Evolutionary conservation across 2,888 invertebrate genomes (phyloP).

Genomic region (Dascillus cervinus): DNA sequence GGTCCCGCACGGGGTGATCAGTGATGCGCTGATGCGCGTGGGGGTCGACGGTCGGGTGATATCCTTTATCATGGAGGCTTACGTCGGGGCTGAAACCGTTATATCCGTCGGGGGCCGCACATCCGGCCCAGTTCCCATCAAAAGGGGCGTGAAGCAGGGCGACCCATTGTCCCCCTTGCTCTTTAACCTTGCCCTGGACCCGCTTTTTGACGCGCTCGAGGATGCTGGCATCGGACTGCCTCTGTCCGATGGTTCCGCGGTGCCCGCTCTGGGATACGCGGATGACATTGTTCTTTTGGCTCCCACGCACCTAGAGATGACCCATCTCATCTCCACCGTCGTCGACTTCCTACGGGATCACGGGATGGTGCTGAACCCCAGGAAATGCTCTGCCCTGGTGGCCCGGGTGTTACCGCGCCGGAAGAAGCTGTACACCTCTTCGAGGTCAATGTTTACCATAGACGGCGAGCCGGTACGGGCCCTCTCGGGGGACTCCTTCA

Average conservation of each 20-base stretch:
- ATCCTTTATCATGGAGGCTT: not conserved
- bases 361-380: constrained; percentile 17
- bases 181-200: constrained; percentile 25
- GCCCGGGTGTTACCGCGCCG: not conserved
- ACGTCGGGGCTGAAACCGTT: not conserved
- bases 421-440: not conserved
- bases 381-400: not conserved
- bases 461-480: not conserved
- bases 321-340: constrained; percentile 17
- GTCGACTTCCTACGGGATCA: constrained; percentile 8
- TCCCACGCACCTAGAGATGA: constrained; percentile 26
- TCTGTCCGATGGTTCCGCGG: not conserved
- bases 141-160: constrained; percentile 36
- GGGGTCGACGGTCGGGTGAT: not conserved
- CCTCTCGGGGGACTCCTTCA: not conserved
- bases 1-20: not conserved
- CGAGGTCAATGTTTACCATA: not conserved
- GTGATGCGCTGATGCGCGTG: not conserved
- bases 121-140: not conserved
- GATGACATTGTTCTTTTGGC: constrained; percentile 33
- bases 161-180: constrained; percentile 30
- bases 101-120: not conserved
- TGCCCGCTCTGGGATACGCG: constrained; percentile 27
- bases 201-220: constrained; percentile 11
- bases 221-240: not conserved